A percentile compares a stretch with the other conserved stretches of the same genome.
These are phyloP conservation scores for Porites cylindrica DNA, from an alignment of 92 coral and sea anemone species.

Conservation along the genomic window DNA sequence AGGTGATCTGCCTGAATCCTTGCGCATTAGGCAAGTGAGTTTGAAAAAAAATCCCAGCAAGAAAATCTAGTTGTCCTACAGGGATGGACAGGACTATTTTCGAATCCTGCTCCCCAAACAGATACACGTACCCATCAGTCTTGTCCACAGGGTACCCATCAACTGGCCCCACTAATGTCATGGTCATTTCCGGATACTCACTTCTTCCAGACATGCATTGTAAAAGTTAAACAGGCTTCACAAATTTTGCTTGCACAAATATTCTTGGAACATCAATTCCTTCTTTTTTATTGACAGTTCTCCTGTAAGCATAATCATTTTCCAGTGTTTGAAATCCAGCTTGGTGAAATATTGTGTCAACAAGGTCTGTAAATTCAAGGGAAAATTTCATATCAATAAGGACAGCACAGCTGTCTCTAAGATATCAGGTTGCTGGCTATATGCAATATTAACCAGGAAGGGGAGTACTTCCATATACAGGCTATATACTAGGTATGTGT, in stretches of 20 bases:
- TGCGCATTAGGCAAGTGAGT: no score
- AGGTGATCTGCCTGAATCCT: no score
- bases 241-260: conserved; percentile 94
- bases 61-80: no score
- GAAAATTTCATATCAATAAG: neutral
- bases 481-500: no score
- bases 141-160: no score
- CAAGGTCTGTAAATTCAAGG: conserved; percentile 56
- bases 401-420: neutral
- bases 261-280: conserved; percentile 94
- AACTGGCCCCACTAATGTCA: neutral
- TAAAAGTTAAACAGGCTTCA: conserved; percentile 39
- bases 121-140: no score
- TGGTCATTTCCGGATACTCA: neutral
- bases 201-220: neutral
- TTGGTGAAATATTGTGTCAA: conserved; percentile 62
- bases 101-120: no score
- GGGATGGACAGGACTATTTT: no score
- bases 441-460: neutral
- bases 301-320: conserved; percentile 83
- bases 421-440: neutral
- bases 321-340: conserved; percentile 83
- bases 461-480: no score
- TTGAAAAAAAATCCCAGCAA: no score
- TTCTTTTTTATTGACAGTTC: conserved; percentile 96